A percentile compares a stretch with the other conserved stretches of the same genome.
Conservation (phyloP, 2,797 vertebrate genomes). For the Sparidentex hasta region DNA sequence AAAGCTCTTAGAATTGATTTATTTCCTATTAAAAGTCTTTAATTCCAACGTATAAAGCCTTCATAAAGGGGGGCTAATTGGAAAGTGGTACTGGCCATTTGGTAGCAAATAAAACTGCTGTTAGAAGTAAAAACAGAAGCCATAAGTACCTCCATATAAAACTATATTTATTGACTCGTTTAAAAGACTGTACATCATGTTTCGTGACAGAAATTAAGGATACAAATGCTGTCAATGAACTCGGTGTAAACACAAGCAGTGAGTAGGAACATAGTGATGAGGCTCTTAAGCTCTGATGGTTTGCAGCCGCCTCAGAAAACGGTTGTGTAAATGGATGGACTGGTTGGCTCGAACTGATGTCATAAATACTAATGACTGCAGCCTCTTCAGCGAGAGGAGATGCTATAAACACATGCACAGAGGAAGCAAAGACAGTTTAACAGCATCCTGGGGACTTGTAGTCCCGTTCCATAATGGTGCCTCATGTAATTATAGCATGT, state of each 20-base stretch:
- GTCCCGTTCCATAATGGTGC: slow-evolving; percentile 21
- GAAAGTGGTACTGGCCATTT: not conserved
- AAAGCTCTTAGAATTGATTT: not conserved
- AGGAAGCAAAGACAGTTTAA: slow-evolving; percentile 46
- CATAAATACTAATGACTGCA: slow-evolving; percentile 53
- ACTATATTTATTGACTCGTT: slow-evolving; percentile 71
- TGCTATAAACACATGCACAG: slow-evolving; percentile 27
- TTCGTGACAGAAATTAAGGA: not conserved
- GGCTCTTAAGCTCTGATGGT: not conserved
- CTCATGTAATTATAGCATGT: slow-evolving; percentile 28
- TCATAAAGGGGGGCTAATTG: not conserved
- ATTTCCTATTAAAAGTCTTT: not conserved
- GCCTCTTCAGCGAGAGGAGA: slow-evolving; percentile 24
- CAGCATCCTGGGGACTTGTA: slow-evolving; percentile 42
- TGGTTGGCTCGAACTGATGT: slow-evolving; percentile 14
- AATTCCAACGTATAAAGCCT: not conserved
- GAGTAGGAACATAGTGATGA: not conserved
- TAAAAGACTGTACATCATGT: slow-evolving; percentile 60
- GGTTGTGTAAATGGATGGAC: slow-evolving; percentile 25
- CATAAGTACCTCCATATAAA: slow-evolving; percentile 60
- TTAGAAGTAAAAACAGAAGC: not conserved
- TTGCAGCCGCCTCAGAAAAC: slow-evolving; percentile 5
- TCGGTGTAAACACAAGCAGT: slow-evolving; percentile 6
- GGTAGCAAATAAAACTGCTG: not conserved
- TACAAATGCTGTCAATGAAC: not conserved